phyloP scores from a whole-genome alignment of 2,113 vertebrate species.

The Hippocampus guttulatus region DNA sequence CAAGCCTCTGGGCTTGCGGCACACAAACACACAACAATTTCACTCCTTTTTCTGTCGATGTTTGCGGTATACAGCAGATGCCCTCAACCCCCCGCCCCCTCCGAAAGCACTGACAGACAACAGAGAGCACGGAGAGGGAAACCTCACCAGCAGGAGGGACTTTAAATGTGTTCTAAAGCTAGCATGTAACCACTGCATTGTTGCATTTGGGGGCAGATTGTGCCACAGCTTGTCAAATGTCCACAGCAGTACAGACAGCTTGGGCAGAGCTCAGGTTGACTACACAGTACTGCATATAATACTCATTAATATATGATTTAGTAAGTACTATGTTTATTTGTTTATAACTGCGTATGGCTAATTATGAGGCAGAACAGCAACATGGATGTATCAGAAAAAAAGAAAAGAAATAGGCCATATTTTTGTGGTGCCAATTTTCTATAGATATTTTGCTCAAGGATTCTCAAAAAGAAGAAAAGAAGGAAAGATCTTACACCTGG shows the following conservation, averaged over 20 bases:
- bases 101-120: neutral
- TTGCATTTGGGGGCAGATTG: conserved; percentile 8
- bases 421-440: neutral
- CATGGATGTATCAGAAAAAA: neutral
- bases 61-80: conserved; percentile 8
- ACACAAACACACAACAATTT: conserved; percentile 22
- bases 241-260: neutral
- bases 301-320: neutral
- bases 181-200: neutral
- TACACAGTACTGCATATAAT: neutral
- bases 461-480: neutral
- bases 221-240: neutral
- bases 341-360: neutral
- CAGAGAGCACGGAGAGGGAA: neutral
- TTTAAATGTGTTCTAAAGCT: conserved; percentile 5
- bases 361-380: neutral
- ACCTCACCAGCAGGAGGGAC: conserved; percentile 9
- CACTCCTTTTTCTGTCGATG: conserved; percentile 18
- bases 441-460: neutral
- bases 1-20: conserved; percentile 10
- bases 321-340: neutral
- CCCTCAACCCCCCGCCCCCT: neutral
- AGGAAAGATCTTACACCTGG: neutral
- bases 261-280: neutral
- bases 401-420: neutral